Evolutionary conservation across 2,797 vertebrate species (phyloP), one percentile per base, ranked within the genome.

Genomic region (Lepidocolaptes lacrymiger): DNA sequence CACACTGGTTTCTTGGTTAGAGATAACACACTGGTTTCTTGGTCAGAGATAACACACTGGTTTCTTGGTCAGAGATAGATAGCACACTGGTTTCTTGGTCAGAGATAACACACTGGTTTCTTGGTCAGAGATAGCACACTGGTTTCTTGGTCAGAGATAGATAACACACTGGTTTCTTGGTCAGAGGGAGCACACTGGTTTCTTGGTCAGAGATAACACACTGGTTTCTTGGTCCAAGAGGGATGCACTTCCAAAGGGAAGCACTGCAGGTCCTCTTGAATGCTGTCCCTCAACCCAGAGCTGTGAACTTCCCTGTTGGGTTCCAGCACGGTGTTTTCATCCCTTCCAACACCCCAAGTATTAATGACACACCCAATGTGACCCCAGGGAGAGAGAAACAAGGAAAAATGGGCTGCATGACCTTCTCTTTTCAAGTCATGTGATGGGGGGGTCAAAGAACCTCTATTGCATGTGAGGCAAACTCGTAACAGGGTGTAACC

Each of bases 401-500:
- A 14, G 52, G 34, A 5, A 58, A 61, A 74, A 52, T 1, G 27
- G 39, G 20, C 28, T 26, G 43, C 14, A 6, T 20, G 36, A 21
- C 16, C 48, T 69, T 44, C 14, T 81, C 37, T 72, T 87, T 37
- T 9, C 39, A 56, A 34, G 14, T 32, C 15, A 5, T 3, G 2
- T 2, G 4, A 12, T 34, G n/a, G 9, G 16, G 34, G 48, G 28
- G 58, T 23, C 26, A 62, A 74, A 39, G 23, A 55, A 48, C 39
- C 30, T 69, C 26, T 36, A 36, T 27, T 0, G 0, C 10, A 8
- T 2, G 10, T 27, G 32, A 14, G 23, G 28, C 24, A 48, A 52
- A 39, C 14, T 32, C 16, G 9, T 14, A 34, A 26, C 1, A 32
- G n/a, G 0, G 0, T 17, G 14, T 6, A 22, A 52, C 18, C 52